These are phyloP conservation scores for Piaya cayana DNA, from an alignment of 2,113 vertebrate species.

Conservation along the genomic window DNA sequence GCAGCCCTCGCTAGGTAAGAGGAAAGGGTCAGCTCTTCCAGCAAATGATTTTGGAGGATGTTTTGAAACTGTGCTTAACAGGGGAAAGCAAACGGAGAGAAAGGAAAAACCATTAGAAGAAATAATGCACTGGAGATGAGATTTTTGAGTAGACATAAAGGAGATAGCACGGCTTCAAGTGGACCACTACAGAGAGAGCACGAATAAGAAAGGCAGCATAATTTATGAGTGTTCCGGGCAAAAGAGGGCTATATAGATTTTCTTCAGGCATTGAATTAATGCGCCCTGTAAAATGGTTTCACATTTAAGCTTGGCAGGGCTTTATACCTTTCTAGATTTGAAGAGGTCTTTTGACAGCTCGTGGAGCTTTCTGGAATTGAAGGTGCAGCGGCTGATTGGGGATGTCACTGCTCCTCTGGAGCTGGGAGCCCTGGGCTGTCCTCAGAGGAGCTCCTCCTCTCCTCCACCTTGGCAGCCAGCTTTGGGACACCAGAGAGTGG, in stretches of 20 bases:
- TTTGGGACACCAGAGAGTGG: not conserved
- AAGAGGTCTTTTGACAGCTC: slow-evolving; percentile 8
- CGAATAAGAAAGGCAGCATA: slow-evolving; percentile 53
- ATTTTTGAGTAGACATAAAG: slow-evolving; percentile 68
- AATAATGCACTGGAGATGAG: slow-evolving; percentile 68
- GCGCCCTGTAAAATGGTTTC: slow-evolving; percentile 65
- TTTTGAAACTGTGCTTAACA: slow-evolving; percentile 80
- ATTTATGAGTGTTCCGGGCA: slow-evolving; percentile 76
- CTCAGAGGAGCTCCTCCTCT: not conserved
- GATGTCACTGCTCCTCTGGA: rapidly evolving
- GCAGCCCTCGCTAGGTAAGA: slow-evolving; percentile 71
- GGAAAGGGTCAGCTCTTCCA: slow-evolving; percentile 68
- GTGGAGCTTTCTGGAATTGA: not conserved
- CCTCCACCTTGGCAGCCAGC: not conserved
- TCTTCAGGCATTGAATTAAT: slow-evolving; percentile 70
- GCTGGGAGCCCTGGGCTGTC: rapidly evolving
- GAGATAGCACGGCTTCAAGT: slow-evolving; percentile 61
- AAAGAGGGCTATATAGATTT: slow-evolving; percentile 72
- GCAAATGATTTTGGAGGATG: slow-evolving; percentile 78
- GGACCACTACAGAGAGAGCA: slow-evolving; percentile 38
- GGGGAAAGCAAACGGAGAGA: slow-evolving; percentile 75
- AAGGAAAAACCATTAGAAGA: slow-evolving; percentile 67
- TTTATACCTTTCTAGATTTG: slow-evolving; percentile 14
- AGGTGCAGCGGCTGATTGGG: not conserved
- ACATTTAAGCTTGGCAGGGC: slow-evolving; percentile 65